Base-by-base conservation (phyloP, 2,113 vertebrate genomes). In the Thomomys bottae region DNA sequence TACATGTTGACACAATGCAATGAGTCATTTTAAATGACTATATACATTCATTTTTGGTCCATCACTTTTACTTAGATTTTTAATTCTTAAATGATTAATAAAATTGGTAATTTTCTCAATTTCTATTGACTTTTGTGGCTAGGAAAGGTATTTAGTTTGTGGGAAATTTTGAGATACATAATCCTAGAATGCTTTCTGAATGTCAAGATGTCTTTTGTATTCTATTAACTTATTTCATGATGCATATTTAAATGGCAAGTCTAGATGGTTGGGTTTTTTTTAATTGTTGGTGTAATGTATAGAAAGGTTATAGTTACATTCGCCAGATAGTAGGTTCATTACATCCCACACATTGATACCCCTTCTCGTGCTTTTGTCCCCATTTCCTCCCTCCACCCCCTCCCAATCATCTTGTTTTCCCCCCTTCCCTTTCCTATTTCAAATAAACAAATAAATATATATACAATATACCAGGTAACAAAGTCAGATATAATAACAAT, bases 141-240 rank as follows among this genome's bases (percentile, higher is more conserved):
- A 73, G 73, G n/a, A 61, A 36, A 85, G 3, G 36, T 89, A 32
- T 75, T 84, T 81, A 67, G 81, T 86, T 77, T 90, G 9, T 79
- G 36, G 76, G 40, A 73, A 72, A 88, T 40, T 64, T 32, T 71
- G 78, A 85, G n/a, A 57, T 88, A 1, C n/a, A 15, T 76, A 36
- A 7, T 86, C 64, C 18, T 4, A 84, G 17, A 72, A 79, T 6
- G 88, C 49, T 79, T 85, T 77, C 32, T 71, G 32, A 59, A 70
- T 92, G 78, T 32, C 30, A 76, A 36, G 11, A n/a, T n/a, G 7
- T 8, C 20, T 67, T 73, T 38, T 45, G 20, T 61, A 1, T 78
- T 30, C 45, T 85, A n/a, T 42, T 72, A 61, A 72, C 14, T 7
- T 90, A 45, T 38, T 61, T 8, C 24, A 42, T 83, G 11, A 79